phyloP scores from a whole-genome alignment of 30 jellyfish, hydroid and myxozoan species.

The Chrysaora quinquecirrha region DNA sequence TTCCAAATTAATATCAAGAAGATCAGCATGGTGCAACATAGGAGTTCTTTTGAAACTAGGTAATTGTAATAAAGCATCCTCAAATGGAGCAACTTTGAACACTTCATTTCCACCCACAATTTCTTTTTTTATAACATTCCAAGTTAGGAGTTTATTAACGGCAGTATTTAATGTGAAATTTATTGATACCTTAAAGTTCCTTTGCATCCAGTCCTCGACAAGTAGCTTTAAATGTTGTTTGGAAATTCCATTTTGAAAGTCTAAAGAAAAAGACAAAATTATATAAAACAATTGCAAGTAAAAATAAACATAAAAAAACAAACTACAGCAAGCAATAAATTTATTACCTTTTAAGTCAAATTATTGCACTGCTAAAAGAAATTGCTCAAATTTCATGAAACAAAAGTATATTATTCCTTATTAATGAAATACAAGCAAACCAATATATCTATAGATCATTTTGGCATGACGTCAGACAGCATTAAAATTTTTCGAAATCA shows the following conservation, averaged over 20 bases:
- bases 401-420: too few species aligned
- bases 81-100: slow-evolving; percentile 3
- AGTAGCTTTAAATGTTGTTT: slow-evolving; percentile 4
- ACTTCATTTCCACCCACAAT: neutral
- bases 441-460: too few species aligned
- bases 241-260: slow-evolving; percentile 2
- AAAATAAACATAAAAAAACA: too few species aligned
- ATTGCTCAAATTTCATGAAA: too few species aligned
- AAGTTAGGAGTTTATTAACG: neutral
- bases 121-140: slow-evolving; percentile 13
- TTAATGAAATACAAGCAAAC: too few species aligned
- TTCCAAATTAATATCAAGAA: slow-evolving; percentile 28
- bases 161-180: slow-evolving; percentile 10
- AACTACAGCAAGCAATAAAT: too few species aligned
- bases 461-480: too few species aligned
- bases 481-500: too few species aligned
- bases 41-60: slow-evolving; percentile 56
- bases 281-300: too few species aligned
- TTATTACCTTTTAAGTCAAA: too few species aligned
- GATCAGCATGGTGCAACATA: slow-evolving; percentile 55
- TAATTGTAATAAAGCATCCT: neutral
- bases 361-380: too few species aligned
- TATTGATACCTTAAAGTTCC: slow-evolving; percentile 15
- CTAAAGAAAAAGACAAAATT: neutral
- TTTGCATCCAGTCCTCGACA: slow-evolving; percentile 41